phyloP scores from a whole-genome alignment of 2,888 invertebrate species.

The Anorthoa munda region DNA sequence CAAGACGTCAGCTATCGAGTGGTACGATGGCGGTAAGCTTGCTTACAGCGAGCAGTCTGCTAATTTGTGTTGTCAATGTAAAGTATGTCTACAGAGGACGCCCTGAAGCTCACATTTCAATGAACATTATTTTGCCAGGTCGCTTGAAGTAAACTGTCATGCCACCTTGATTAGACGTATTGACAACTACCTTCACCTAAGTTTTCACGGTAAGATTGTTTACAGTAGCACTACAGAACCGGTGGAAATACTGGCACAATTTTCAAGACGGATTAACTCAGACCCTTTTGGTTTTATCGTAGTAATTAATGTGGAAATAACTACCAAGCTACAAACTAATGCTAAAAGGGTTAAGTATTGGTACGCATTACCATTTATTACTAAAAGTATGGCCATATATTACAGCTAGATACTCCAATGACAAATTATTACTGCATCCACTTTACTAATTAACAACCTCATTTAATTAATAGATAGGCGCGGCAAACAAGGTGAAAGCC shows the following conservation, averaged over 20 bases:
- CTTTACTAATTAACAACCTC: constrained; percentile 54
- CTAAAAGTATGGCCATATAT: constrained; percentile 48
- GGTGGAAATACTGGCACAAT: neutral
- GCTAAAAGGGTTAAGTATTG: constrained; percentile 32
- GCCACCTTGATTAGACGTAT: too few relatives aligned
- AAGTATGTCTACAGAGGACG: too few relatives aligned
- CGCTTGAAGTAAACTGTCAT: too few relatives aligned
- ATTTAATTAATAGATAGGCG: constrained; percentile 48
- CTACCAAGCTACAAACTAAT: constrained; percentile 13
- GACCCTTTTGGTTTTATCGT: constrained; percentile 24
- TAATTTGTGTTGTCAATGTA: too few relatives aligned
- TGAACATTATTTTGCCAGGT: too few relatives aligned
- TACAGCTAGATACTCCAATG: constrained; percentile 35
- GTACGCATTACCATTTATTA: constrained; percentile 52
- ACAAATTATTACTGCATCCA: constrained; percentile 47
- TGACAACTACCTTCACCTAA: too few relatives aligned
- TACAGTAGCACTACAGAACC: neutral
- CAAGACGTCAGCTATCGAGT: too few relatives aligned
- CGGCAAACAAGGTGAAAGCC: constrained; percentile 26
- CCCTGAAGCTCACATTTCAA: too few relatives aligned
- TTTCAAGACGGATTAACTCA: neutral
- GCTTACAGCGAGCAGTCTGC: too few relatives aligned
- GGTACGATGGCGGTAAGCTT: too few relatives aligned
- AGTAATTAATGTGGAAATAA: constrained; percentile 28
- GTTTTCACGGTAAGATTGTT: too few relatives aligned